Conservation (phyloP, 1,140 invertebrate species). For the Conus ventricosus region DNA sequence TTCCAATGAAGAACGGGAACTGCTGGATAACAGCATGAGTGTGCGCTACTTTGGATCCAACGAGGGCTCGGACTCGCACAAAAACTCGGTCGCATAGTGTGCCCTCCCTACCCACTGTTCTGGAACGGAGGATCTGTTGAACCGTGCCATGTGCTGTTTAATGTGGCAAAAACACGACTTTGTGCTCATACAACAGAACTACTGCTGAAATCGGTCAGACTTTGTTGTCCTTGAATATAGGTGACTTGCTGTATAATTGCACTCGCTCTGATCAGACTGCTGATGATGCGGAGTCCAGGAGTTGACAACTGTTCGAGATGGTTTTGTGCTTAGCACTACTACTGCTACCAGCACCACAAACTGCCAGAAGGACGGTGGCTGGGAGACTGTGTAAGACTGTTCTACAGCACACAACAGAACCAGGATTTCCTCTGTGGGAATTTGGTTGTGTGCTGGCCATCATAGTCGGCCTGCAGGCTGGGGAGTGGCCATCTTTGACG, state of each 20-base stretch:
- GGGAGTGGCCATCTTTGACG: too few relatives aligned
- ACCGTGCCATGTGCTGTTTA: background rate
- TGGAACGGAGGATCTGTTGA: background rate
- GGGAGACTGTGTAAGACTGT: too few relatives aligned
- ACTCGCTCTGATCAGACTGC: background rate
- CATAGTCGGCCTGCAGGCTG: too few relatives aligned
- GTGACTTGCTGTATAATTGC: background rate
- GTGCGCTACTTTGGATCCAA: constrained; percentile 52
- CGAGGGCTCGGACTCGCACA: constrained; percentile 6
- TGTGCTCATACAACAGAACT: background rate
- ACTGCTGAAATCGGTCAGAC: constrained; percentile 15
- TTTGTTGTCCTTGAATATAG: background rate
- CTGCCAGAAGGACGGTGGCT: background rate
- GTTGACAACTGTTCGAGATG: background rate
- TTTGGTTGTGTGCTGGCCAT: too few relatives aligned
- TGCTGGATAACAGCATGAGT: constrained; percentile 68
- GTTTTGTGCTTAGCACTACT: background rate
- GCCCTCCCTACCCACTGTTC: background rate
- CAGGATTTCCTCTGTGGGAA: too few relatives aligned
- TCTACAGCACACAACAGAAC: too few relatives aligned
- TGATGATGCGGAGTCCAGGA: background rate
- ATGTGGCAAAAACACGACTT: background rate
- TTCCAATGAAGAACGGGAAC: constrained; percentile 77
- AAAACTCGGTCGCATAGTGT: constrained; percentile 21
- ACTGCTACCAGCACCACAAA: background rate